Evolutionary conservation across 2,797 vertebrate species (phyloP), one percentile per base, ranked within the genome.

Genomic region (Xenentodon cancila): DNA sequence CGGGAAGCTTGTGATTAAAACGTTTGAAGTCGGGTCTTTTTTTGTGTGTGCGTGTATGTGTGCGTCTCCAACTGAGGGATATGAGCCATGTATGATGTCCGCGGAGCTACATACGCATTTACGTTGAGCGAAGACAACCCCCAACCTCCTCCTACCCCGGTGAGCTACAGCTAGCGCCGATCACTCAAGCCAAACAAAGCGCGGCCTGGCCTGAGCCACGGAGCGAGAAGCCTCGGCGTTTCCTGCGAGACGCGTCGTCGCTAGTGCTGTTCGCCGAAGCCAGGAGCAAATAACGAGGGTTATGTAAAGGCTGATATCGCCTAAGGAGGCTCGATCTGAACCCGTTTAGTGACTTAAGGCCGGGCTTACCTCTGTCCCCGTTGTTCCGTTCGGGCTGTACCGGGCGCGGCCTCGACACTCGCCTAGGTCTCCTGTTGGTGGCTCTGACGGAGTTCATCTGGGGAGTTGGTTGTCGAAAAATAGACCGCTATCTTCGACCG

Each of bases 361-460:
- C 75, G 75, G 42, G 62, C 94, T 95, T 92, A 97, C 97, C 97
- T 96, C 96, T 94, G 85, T 97, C 96, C 87, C 93, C 95, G 96
- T 97, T 97, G 95, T 97, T 97, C 92, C 96, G 95, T 92, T 97
- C 96, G 91, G 95, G 96, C 91, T 97, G 96, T 93, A 96, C 95
- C 96, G 97, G 97, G 97, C 97, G 96, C 97, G 97, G 97, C 97
- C 97, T 97, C 94, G 96, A 98, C 94, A 98, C 96, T 97, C 97
- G 96, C 97, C 97, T 96, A 94, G 97, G 96, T 97, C 97, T 98
- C 94, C 97, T 96, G 96, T 96, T 97, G 94, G 96, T 96, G 93
- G 96, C 96, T 96, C 96, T 97, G 95, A 97, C 96, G 95, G 96
- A 97, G 96, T 97, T 98, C 97, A 98, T 97, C 96, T 97, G 96